phyloP scores from a whole-genome alignment of 2,113 vertebrate species.

The Alligator mississippiensis region DNA sequence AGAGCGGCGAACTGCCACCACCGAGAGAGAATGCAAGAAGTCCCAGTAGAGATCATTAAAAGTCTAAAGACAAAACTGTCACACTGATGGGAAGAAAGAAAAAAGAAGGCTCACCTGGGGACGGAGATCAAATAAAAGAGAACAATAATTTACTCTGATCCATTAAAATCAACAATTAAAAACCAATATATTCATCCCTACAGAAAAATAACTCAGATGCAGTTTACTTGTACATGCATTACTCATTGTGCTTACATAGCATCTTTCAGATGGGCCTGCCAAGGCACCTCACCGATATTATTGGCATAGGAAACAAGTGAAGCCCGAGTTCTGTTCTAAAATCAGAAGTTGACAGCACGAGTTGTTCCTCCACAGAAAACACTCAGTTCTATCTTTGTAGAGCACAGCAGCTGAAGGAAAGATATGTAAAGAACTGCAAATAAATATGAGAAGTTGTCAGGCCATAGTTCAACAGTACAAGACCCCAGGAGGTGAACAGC shows the following conservation, averaged over 20 bases:
- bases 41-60: constrained; percentile 70
- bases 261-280: constrained; percentile 25
- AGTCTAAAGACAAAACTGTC: constrained; percentile 74
- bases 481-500: constrained; percentile 10
- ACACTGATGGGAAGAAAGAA: constrained; percentile 56
- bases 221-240: constrained; percentile 31
- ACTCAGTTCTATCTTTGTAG: neutral
- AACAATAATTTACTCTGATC: constrained; percentile 72
- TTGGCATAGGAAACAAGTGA: neutral
- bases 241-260: constrained; percentile 2
- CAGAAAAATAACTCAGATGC: constrained; percentile 46
- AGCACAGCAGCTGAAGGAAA: neutral
- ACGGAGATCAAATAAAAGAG: constrained; percentile 75
- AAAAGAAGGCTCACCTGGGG: constrained; percentile 51
- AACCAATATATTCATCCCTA: constrained; percentile 50
- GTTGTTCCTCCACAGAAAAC: neutral
- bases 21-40: constrained; percentile 50
- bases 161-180: constrained; percentile 78
- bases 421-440: neutral
- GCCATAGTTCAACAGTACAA: neutral
- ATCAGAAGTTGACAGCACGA: neutral
- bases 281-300: neutral
- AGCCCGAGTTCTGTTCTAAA: constrained; percentile 4
- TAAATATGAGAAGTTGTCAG: neutral
- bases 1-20: constrained; percentile 60